Percentiles rank a stretch among this genome's conserved stretches.
phyloP scores from a whole-genome alignment of 2,888 invertebrate genomes.

The Lycophotia porphyrea region DNA sequence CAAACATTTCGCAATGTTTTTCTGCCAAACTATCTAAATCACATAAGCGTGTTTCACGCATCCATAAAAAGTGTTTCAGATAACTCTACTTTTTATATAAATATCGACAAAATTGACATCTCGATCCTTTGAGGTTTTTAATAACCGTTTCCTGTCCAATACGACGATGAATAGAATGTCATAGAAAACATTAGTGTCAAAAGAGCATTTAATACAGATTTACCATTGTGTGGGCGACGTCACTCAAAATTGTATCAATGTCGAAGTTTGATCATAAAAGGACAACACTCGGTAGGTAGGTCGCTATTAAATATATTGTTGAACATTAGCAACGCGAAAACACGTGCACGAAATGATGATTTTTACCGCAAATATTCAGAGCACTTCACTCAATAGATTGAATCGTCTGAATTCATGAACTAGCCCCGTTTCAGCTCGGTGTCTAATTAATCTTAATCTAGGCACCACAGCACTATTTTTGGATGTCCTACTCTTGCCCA shows the following conservation, averaged over 20 bases:
- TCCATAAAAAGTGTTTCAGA: slow-evolving; percentile 42
- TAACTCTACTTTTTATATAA: slow-evolving; percentile 54
- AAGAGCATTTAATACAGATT: slow-evolving; percentile 87
- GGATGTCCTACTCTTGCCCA: background rate
- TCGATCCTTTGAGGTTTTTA: slow-evolving; percentile 76
- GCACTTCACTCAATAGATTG: background rate
- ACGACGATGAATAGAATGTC: slow-evolving; percentile 73
- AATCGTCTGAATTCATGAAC: background rate
- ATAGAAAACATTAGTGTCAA: slow-evolving; percentile 81
- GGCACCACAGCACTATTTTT: slow-evolving; percentile 6
- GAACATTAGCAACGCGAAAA: slow-evolving; percentile 51
- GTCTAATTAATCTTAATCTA: slow-evolving; percentile 23
- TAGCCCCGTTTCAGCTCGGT: background rate
- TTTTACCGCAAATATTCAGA: slow-evolving; percentile 5
- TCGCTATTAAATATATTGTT: slow-evolving; percentile 62
- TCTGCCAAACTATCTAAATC: slow-evolving; percentile 30
- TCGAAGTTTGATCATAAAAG: slow-evolving; percentile 72
- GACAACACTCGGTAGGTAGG: slow-evolving; percentile 64
- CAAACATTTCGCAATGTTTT: slow-evolving; percentile 23
- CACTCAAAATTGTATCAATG: slow-evolving; percentile 84
- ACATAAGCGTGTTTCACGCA: slow-evolving; percentile 53
- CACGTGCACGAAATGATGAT: slow-evolving; percentile 53
- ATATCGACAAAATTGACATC: slow-evolving; percentile 65
- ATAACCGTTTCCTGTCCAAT: slow-evolving; percentile 81
- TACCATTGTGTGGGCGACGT: slow-evolving; percentile 85